Conservation (phyloP, 2,888 invertebrate genomes). For the Blastobasis adustella region DNA sequence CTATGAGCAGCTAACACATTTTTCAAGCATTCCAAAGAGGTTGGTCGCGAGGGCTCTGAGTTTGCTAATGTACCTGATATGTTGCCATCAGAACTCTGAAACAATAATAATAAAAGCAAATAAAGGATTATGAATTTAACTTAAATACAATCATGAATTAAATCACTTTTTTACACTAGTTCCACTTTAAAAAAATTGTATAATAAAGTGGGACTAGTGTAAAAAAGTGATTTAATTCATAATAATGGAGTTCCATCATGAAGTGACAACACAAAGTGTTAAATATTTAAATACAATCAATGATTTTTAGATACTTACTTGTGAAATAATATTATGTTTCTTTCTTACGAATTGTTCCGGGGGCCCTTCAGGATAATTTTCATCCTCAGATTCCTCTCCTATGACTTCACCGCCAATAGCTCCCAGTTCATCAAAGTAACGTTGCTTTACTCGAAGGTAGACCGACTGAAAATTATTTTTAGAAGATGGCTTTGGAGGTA, state of each 20-base stretch:
- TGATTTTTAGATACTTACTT: too few relatives aligned
- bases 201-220: too few relatives aligned
- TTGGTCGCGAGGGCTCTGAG: conserved; percentile 45
- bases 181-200: too few relatives aligned
- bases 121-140: neutral
- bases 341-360: conserved; percentile 76
- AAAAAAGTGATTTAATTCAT: too few relatives aligned
- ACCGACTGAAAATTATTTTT: conserved; percentile 67
- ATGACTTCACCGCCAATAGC: conserved; percentile 80
- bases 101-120: conserved; percentile 9
- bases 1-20: conserved; percentile 83
- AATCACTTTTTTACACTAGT: too few relatives aligned
- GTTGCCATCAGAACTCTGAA: conserved; percentile 48
- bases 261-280: too few relatives aligned
- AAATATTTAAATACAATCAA: too few relatives aligned
- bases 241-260: too few relatives aligned
- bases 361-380: conserved; percentile 83
- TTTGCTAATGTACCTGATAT: conserved; percentile 56
- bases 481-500: conserved; percentile 47
- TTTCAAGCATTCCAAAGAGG: conserved; percentile 78
- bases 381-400: conserved; percentile 86
- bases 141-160: too few relatives aligned
- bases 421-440: conserved; percentile 79
- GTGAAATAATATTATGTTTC: conserved; percentile 38
- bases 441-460: conserved; percentile 69